A percentile compares a stretch with the other conserved stretches of the same genome.
phyloP scores from a whole-genome alignment of 2,797 vertebrate genomes.

The Liasis olivaceus region DNA sequence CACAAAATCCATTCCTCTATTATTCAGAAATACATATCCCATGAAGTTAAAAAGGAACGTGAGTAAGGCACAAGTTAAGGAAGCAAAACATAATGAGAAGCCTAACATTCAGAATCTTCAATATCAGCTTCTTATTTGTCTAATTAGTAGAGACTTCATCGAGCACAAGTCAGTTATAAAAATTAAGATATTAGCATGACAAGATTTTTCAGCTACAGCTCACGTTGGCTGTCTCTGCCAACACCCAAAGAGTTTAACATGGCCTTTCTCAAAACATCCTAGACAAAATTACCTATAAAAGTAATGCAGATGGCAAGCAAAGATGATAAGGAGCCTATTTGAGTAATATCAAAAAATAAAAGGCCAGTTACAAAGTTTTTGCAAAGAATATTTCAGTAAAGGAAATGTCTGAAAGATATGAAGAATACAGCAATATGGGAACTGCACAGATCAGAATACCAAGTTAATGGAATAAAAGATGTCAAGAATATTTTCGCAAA shows the following conservation, averaged over 20 bases:
- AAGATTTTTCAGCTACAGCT: conserved; percentile 26
- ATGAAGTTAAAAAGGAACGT: not conserved
- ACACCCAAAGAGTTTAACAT: conserved; percentile 30
- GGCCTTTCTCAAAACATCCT: conserved; percentile 29
- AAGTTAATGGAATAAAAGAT: conserved; percentile 22
- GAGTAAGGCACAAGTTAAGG: not conserved
- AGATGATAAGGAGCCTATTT: conserved; percentile 31
- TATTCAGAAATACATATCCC: not conserved
- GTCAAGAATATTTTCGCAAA: conserved; percentile 39
- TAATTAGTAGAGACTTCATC: conserved; percentile 8
- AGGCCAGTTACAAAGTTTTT: conserved; percentile 34
- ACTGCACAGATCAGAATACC: conserved; percentile 40
- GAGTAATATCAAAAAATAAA: conserved; percentile 41
- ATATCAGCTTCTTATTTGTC: not conserved
- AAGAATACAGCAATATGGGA: conserved; percentile 17
- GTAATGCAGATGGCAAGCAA: conserved; percentile 41
- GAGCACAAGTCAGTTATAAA: not conserved
- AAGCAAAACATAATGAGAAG: conserved; percentile 26
- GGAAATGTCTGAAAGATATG: conserved; percentile 33
- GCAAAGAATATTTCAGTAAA: conserved; percentile 34
- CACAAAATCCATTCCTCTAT: not conserved
- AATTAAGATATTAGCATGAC: conserved; percentile 11
- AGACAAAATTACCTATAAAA: conserved; percentile 35
- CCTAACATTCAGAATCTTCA: not conserved
- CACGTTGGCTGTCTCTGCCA: conserved; percentile 36